Percentiles rank a stretch among this genome's conserved stretches.
Evolutionary conservation across 1,140 invertebrate species (phyloP).

Genomic region (Anthonomus grandis): DNA sequence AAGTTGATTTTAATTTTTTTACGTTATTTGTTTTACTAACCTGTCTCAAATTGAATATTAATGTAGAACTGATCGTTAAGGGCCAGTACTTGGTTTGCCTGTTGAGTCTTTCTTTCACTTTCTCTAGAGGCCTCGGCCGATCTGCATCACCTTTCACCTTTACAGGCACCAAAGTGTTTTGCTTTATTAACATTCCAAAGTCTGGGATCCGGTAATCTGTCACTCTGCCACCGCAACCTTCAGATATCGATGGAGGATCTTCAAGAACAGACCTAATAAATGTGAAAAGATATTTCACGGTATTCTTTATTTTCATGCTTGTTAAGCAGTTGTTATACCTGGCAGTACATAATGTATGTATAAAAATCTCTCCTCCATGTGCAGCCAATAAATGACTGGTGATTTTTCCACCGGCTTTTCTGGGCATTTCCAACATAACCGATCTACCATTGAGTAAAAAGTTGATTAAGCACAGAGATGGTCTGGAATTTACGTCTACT

Average conservation of each 20-base stretch:
- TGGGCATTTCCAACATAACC: constrained; percentile 91
- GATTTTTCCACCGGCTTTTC: constrained; percentile 81
- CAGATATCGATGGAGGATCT: constrained; percentile 92
- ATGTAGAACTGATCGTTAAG: constrained; percentile 83
- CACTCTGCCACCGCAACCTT: constrained; percentile 88
- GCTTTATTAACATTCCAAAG: constrained; percentile 84
- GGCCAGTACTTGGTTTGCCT: constrained; percentile 90
- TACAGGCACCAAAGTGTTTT: constrained; percentile 74
- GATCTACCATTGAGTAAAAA: constrained; percentile 91
- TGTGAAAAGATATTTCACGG: neutral
- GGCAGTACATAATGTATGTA: constrained; percentile 83
- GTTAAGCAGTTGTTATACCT: constrained; percentile 46
- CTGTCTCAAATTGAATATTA: constrained; percentile 83
- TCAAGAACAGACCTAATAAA: constrained; percentile 73
- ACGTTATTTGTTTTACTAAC: no score
- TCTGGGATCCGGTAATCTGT: constrained; percentile 88
- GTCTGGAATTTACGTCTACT: constrained; percentile 91
- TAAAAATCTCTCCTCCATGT: constrained; percentile 94
- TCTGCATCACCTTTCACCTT: constrained; percentile 49
- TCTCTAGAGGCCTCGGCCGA: constrained; percentile 52
- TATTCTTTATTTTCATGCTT: no score
- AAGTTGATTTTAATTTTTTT: no score
- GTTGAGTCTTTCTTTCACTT: constrained; percentile 67
- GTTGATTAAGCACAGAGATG: constrained; percentile 94
- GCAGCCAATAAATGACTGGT: constrained; percentile 91